These are phyloP conservation scores for pig (Sus scrofa) DNA, from an alignment of 2,113 vertebrate species.

Conservation along the genomic window T2T-Sscrofa CM000818.6:35252001-35252500, in stretches of 20 bases:
- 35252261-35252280: neutral
- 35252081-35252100: no score
- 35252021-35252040: no score
- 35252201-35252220: no score
- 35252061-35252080: no score
- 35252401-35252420: neutral
- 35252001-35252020: no score
- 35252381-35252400: neutral
- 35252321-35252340: constrained; percentile 47
- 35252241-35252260: constrained; percentile 42
- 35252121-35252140: no score
- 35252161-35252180: no score
- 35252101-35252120: no score
- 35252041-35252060: no score
- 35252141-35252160: no score
- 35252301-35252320: constrained; percentile 6
- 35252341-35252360: neutral
- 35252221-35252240: no score
- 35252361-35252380: neutral
- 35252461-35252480: constrained; percentile 38
- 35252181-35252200: no score
- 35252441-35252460: constrained; percentile 24
- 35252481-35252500: neutral
- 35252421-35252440: constrained; percentile 25
- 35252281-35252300: constrained; percentile 37